Base-by-base conservation (phyloP, 2,888 invertebrate genomes). In the Lepetodrilus schrolli region DNA sequence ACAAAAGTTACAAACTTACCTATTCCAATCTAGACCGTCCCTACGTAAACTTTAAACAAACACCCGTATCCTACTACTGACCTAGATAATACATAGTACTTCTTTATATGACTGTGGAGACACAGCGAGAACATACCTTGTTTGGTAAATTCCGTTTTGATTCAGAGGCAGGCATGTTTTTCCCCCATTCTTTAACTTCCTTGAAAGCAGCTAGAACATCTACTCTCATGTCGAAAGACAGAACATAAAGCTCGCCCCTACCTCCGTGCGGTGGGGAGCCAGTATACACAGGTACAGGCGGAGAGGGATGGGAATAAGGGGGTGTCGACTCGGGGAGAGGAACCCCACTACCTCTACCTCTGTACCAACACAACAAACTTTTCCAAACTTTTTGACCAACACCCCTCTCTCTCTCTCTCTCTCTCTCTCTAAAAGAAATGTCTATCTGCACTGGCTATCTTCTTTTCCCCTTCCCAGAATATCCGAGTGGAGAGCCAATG, bases 181-280 rank as follows among this genome's bases (percentile, higher is more conserved):
- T 58, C 58, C 58, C 58, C 58, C 58, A 58, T 58, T 58, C 58
- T 58, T 58, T 58, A 58, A 58, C 58, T 58, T 58, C 58, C 58
- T 58, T 58, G 58, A 58, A 58, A 58, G 58, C 58, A 58, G 58
- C 58, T 58, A 58, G 30, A 58, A 58, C 58, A 58, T 58, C 58
- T 58, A 58, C 58, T 58, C 58, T 58, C 58, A 58, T 58, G 58
- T 58, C 58, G 58, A 58, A 58, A 58, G 58, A 58, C 58, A 30
- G 58, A 58, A 34, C 58, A 26, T 30, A 34, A 34, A 58, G 58
- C 58, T 34, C 34, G 58, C 58, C n/a, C 58, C 58, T 58, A 13
- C 58, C 30, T 17, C 23, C 17, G 30, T 13, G 34, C 17, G 58
- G 58, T 58, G 34, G 58, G 13, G 30, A 58, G 58, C 58, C 58